phyloP scores from a whole-genome alignment of 2,113 vertebrate species.

The Xenopus tropicalis region DNA sequence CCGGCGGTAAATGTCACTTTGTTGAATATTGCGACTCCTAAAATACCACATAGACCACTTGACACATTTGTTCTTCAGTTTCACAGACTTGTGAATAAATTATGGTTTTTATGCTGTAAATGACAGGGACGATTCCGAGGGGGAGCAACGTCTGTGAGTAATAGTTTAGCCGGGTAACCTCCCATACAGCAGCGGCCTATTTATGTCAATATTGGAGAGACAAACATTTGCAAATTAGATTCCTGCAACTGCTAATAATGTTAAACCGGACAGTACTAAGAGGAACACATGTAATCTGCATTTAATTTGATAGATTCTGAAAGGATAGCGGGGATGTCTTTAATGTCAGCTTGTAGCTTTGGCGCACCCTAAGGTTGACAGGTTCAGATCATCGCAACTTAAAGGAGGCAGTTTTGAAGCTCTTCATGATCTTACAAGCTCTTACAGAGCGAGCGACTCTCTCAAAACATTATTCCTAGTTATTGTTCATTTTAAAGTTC shows the following conservation, averaged over 20 bases:
- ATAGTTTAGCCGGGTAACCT: constrained; percentile 27
- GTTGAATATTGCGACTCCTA: constrained; percentile 22
- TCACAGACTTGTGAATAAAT: constrained; percentile 34
- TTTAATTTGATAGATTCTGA: constrained; percentile 44
- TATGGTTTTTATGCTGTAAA: constrained; percentile 18
- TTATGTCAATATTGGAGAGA: constrained; percentile 34
- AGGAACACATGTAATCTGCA: constrained; percentile 42
- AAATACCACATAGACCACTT: constrained; percentile 30
- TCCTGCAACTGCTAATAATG: constrained; percentile 37
- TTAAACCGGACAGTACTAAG: constrained; percentile 36
- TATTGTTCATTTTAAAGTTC: constrained; percentile 15
- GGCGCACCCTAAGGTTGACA: constrained; percentile 31
- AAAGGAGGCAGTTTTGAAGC: constrained; percentile 32
- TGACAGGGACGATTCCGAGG: constrained; percentile 23
- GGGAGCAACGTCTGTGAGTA: constrained; percentile 4
- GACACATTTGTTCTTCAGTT: constrained; percentile 34
- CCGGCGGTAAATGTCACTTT: constrained; percentile 33
- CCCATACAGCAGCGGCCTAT: constrained; percentile 26
- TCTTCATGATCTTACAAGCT: constrained; percentile 17
- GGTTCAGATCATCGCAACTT: constrained; percentile 43
- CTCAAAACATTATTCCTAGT: constrained; percentile 14
- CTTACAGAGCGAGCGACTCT: constrained; percentile 16
- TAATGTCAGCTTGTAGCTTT: constrained; percentile 38
- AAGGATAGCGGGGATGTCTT: constrained; percentile 30
- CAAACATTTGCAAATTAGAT: constrained; percentile 44